phyloP scores from a whole-genome alignment of 2,797 vertebrate species.

The Xerus rutilus region DNA sequence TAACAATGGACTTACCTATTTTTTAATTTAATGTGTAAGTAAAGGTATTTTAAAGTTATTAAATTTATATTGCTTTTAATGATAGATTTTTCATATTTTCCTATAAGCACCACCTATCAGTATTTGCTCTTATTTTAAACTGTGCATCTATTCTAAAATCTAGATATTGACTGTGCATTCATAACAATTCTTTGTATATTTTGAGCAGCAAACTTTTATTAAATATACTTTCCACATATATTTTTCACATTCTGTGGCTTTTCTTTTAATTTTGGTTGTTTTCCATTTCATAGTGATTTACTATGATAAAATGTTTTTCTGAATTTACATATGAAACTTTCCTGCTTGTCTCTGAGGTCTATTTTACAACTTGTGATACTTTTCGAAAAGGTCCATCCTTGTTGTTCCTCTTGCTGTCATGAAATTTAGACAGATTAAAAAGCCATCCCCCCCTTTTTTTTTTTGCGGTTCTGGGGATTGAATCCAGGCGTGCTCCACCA shows the following conservation, averaged over 20 bases:
- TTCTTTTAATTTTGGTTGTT: constrained; percentile 50
- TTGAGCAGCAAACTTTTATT: constrained; percentile 53
- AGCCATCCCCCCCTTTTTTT: not conserved
- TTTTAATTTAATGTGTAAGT: constrained; percentile 47
- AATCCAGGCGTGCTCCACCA: too few relatives aligned
- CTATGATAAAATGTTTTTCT: constrained; percentile 44
- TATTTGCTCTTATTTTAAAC: constrained; percentile 46
- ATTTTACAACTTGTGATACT: not conserved
- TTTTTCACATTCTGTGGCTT: constrained; percentile 56
- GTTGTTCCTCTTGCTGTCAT: not conserved
- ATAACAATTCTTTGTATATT: constrained; percentile 51
- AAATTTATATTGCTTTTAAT: constrained; percentile 50
- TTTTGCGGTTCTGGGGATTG: too few relatives aligned
- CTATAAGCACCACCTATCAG: not conserved
- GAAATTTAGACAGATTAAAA: constrained; percentile 30
- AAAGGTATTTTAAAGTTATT: constrained; percentile 35
- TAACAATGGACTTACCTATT: not conserved
- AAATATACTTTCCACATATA: constrained; percentile 27
- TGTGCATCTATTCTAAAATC: constrained; percentile 5
- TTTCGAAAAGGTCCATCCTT: not conserved
- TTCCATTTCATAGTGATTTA: constrained; percentile 39
- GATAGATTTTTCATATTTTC: constrained; percentile 35
- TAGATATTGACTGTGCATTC: constrained; percentile 50
- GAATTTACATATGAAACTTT: constrained; percentile 33
- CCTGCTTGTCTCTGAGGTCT: constrained; percentile 7